Percentiles rank a stretch among this genome's conserved stretches.
Conservation (phyloP, 2,113 vertebrate genomes). For the Syngnathoides biaculeatus region DNA sequence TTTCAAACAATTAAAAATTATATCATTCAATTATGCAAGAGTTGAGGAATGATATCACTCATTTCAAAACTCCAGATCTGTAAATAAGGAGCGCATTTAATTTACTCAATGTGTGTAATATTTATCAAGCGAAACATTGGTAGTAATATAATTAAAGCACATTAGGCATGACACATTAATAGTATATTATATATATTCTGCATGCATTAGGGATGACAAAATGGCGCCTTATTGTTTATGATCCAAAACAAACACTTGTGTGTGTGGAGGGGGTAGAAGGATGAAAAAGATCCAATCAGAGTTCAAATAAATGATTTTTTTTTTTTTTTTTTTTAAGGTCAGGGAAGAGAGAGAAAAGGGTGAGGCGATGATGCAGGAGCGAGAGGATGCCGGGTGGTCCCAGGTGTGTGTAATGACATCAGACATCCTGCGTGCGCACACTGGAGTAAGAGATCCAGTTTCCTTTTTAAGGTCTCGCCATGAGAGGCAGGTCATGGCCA, state of each 20-base stretch:
- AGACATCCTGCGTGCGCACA: conserved; percentile 67
- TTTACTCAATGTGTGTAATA: too few relatives aligned
- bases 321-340: neutral
- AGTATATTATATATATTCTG: neutral
- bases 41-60: neutral
- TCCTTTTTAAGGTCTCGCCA: conserved; percentile 69
- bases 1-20: too few relatives aligned
- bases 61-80: neutral
- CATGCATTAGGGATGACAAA: neutral
- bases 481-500: conserved; percentile 74
- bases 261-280: too few relatives aligned
- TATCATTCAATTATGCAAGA: neutral
- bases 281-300: neutral
- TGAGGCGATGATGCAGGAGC: conserved; percentile 26
- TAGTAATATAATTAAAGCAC: neutral
- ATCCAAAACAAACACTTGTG: neutral
- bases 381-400: conserved; percentile 62
- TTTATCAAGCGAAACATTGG: neutral
- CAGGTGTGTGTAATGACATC: conserved; percentile 77
- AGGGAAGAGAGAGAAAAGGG: conserved; percentile 8
- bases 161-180: too few relatives aligned
- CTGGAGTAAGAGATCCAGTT: conserved; percentile 71
- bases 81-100: neutral
- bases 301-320: neutral
- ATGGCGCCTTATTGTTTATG: neutral